A percentile compares a stretch with the other conserved stretches of the same genome.
phyloP scores from a whole-genome alignment of 2,888 invertebrate genomes.

The Pristionchus maxplancki region DNA sequence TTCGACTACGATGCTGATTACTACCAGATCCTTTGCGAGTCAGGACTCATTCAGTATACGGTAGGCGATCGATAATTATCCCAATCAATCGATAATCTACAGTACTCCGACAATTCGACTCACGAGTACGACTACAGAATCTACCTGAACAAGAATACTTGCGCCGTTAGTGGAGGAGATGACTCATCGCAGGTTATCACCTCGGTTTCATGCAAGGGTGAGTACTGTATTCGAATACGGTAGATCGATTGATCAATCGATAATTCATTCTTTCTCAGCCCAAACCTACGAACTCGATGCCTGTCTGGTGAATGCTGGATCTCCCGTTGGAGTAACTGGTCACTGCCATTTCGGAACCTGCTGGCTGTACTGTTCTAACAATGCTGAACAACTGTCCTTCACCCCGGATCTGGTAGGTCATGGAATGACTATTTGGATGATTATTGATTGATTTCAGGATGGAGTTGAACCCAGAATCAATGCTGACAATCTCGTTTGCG shows the following conservation, averaged over 20 bases:
- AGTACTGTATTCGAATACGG: background rate
- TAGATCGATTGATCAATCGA: background rate
- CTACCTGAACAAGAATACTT: slow-evolving; percentile 6
- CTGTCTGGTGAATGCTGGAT: background rate
- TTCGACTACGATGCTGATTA: slow-evolving; percentile 3
- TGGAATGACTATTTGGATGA: background rate
- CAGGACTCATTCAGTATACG: slow-evolving; percentile 20
- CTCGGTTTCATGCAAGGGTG: background rate
- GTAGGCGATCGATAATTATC: background rate
- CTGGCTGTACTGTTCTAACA: background rate
- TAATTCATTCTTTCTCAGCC: background rate
- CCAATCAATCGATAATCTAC: background rate
- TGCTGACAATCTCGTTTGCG: slow-evolving; percentile 3
- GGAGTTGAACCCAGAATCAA: background rate
- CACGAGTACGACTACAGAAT: background rate
- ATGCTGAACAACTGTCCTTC: background rate
- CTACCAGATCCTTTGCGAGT: slow-evolving; percentile 15
- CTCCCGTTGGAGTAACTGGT: background rate
- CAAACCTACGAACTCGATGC: background rate
- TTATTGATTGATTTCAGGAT: background rate
- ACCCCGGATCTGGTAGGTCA: background rate
- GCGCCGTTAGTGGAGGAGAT: background rate
- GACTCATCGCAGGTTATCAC: background rate
- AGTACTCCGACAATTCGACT: slow-evolving; percentile 23
- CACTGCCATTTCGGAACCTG: slow-evolving; percentile 17